phyloP scores from a whole-genome alignment of 64 coral and sea anemone species.

The Montipora cactus region DNA sequence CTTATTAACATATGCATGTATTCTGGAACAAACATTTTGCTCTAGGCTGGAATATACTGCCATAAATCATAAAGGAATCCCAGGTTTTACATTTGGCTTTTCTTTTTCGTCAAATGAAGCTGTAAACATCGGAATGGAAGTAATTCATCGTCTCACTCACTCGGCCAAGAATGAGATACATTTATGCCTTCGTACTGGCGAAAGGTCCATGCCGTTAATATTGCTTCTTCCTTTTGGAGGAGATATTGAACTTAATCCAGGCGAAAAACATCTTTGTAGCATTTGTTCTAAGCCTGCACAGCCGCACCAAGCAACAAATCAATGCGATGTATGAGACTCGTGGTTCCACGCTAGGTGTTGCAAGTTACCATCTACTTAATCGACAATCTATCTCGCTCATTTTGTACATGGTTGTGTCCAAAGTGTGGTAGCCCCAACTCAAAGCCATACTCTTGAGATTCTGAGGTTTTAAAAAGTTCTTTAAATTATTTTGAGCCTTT shows the following conservation, averaged over 20 bases:
- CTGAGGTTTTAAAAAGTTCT: constrained; percentile 24
- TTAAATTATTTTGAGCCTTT: constrained; percentile 36
- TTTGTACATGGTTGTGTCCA: constrained; percentile 20
- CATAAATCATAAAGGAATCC: constrained; percentile 58
- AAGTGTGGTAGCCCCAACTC: constrained; percentile 1
- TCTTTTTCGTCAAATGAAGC: constrained; percentile 51
- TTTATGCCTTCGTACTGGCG: constrained; percentile 49
- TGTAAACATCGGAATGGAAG: constrained; percentile 53
- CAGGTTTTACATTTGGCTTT: constrained; percentile 21
- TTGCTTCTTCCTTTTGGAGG: background rate
- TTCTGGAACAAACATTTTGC: too few relatives aligned
- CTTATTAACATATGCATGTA: too few relatives aligned
- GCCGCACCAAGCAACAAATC: constrained; percentile 25
- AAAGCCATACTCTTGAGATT: constrained; percentile 34
- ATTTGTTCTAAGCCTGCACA: background rate
- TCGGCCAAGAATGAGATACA: constrained; percentile 45
- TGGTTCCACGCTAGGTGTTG: constrained; percentile 33
- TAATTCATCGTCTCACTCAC: constrained; percentile 25
- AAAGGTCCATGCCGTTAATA: constrained; percentile 37
- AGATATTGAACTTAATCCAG: constrained; percentile 10
- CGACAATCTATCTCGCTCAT: constrained; percentile 9
- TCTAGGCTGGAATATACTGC: background rate
- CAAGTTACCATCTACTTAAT: constrained; percentile 29
- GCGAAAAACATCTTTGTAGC: constrained; percentile 1
- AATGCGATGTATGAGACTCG: constrained; percentile 24